phyloP scores from a whole-genome alignment of 2,888 invertebrate genomes.

The Sarcophaga variegata region DNA sequence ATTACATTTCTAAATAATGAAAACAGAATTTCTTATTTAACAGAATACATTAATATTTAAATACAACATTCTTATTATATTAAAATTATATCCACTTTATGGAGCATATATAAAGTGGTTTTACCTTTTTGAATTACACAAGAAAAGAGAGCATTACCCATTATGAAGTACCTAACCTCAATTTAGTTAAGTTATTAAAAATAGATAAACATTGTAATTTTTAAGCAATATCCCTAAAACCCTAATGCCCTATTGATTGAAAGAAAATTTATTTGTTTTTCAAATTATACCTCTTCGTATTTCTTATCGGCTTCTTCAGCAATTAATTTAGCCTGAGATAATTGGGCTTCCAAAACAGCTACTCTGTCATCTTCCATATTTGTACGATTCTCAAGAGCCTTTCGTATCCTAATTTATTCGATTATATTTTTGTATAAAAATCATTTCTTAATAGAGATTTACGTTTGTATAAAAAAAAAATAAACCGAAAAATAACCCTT shows the following conservation, averaged over 20 bases:
- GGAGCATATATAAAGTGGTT: conserved; percentile 48
- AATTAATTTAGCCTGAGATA: conserved; percentile 99
- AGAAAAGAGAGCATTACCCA: conserved; percentile 77
- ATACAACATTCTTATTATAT: neutral
- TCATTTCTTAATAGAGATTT: conserved; percentile 40
- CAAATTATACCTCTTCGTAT: conserved; percentile 97
- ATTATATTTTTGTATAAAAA: conserved; percentile 38
- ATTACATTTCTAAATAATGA: neutral
- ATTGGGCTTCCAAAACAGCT: conserved; percentile 97
- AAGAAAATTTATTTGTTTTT: conserved; percentile 24
- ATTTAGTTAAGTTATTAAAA: conserved; percentile 68
- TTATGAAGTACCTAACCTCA: conserved; percentile 74
- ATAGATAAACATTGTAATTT: conserved; percentile 27
- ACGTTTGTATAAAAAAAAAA: conserved; percentile 27
- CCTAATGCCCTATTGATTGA: conserved; percentile 77
- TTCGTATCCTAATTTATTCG: conserved; percentile 79
- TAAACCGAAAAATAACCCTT: conserved; percentile 57
- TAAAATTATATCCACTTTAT: conserved; percentile 45
- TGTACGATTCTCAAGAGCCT: conserved; percentile 98
- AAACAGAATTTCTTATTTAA: conserved; percentile 7
- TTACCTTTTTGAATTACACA: conserved; percentile 55
- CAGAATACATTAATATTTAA: conserved; percentile 2
- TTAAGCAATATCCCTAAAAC: conserved; percentile 74
- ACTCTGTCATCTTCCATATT: conserved; percentile 99
- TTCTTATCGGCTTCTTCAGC: conserved; percentile 99